These are phyloP conservation scores for Squalus acanthias DNA, from an alignment of 2,797 vertebrate species.

Conservation along the genomic window DNA sequence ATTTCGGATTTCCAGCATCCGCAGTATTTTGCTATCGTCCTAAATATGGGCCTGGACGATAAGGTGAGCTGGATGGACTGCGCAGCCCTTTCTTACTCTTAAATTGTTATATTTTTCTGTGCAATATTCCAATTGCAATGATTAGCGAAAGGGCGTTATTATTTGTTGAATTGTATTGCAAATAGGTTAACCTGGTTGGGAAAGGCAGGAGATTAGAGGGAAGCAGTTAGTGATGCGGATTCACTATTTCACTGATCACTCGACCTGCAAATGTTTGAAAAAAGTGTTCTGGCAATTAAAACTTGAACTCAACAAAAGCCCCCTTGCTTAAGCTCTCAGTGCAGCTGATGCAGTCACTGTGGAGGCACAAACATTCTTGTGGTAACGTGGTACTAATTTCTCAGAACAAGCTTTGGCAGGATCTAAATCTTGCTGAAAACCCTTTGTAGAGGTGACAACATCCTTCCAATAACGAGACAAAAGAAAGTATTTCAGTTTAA, in stretches of 20 bases:
- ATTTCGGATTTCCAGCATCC: too few relatives aligned
- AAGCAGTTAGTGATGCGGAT: background rate
- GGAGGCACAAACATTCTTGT: background rate
- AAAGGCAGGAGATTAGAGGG: background rate
- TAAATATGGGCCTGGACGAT: background rate
- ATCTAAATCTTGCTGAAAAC: background rate
- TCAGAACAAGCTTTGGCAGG: background rate
- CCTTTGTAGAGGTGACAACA: background rate
- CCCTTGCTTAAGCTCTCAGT: background rate
- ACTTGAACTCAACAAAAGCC: background rate
- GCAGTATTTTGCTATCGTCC: too few relatives aligned
- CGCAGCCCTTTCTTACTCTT: background rate
- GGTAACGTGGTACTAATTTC: background rate
- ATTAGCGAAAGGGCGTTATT: background rate
- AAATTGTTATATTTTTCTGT: background rate
- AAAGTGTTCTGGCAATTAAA: background rate
- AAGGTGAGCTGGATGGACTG: background rate
- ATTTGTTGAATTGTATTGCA: background rate
- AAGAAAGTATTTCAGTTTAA: background rate
- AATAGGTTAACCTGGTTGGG: background rate
- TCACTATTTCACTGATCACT: background rate
- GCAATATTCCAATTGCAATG: background rate
- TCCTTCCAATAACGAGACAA: background rate
- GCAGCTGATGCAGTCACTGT: background rate
- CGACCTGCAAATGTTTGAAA: background rate